phyloP scores from a whole-genome alignment of 2,888 invertebrate species.

The Linyphia triangularis region DNA sequence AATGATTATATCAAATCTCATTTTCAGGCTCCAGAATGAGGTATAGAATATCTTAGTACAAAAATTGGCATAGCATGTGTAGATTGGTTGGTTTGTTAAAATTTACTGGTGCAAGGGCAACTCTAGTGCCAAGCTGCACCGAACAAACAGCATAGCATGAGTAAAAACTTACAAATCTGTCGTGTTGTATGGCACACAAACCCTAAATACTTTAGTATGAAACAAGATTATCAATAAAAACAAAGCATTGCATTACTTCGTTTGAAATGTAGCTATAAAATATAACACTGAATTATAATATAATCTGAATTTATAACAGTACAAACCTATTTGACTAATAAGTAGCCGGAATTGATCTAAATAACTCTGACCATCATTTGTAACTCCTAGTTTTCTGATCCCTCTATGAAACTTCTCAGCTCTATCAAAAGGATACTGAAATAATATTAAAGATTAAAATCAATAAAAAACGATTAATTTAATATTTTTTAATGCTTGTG shows the following conservation, averaged over 20 bases:
- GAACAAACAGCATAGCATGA: too few species aligned
- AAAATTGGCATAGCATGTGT: too few species aligned
- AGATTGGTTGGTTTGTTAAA: too few species aligned
- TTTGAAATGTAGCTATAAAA: neutral
- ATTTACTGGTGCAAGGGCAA: too few species aligned
- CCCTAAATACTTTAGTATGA: neutral
- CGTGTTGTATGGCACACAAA: neutral
- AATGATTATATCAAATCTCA: too few species aligned
- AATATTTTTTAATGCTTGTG: too few species aligned
- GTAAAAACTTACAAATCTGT: too few species aligned
- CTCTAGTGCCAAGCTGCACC: too few species aligned
- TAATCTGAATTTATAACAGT: neutral
- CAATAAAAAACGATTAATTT: too few species aligned
- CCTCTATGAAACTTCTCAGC: slow-evolving; percentile 96
- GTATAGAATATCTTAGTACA: too few species aligned
- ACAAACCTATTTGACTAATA: slow-evolving; percentile 92
- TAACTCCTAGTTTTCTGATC: slow-evolving; percentile 91
- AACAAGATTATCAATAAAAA: neutral
- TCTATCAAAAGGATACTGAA: slow-evolving; percentile 86
- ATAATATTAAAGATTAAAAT: slow-evolving; percentile 13
- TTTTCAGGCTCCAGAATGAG: too few species aligned
- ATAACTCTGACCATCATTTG: slow-evolving; percentile 90
- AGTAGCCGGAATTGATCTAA: slow-evolving; percentile 95
- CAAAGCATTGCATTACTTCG: neutral
- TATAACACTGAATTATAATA: neutral